Conservation (phyloP, 2,797 vertebrate species). For the Phalloptychus januarius region DNA sequence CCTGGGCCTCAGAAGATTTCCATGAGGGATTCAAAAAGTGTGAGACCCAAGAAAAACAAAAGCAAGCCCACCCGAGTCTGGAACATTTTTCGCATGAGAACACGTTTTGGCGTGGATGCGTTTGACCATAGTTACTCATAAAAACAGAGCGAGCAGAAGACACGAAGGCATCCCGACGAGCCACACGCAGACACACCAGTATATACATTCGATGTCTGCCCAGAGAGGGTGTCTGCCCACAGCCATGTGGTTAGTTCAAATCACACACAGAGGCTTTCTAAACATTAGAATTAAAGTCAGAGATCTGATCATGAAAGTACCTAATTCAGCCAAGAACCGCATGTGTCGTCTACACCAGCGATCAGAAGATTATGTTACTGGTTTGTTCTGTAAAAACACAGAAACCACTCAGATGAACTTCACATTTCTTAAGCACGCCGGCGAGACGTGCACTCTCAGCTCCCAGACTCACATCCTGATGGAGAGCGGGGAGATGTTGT, state of each 20-base stretch:
- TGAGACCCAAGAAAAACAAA: slow-evolving; percentile 74
- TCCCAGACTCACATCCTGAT: slow-evolving; percentile 15
- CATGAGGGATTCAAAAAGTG: slow-evolving; percentile 65
- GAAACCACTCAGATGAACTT: slow-evolving; percentile 28
- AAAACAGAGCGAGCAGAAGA: slow-evolving; percentile 71
- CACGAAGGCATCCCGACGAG: slow-evolving; percentile 65
- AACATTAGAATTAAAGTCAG: slow-evolving; percentile 54
- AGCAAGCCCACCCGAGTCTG: slow-evolving; percentile 79
- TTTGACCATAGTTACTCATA: slow-evolving; percentile 41
- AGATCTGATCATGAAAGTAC: slow-evolving; percentile 41
- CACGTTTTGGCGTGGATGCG: slow-evolving; percentile 36
- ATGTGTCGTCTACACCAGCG: slow-evolving; percentile 37
- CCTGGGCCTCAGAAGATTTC: slow-evolving; percentile 46
- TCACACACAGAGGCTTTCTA: slow-evolving; percentile 49
- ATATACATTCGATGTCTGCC: slow-evolving; percentile 66
- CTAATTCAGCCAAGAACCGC: slow-evolving; percentile 44
- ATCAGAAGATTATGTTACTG: slow-evolving; percentile 50
- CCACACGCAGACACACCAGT: slow-evolving; percentile 73
- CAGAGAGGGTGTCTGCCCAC: slow-evolving; percentile 47
- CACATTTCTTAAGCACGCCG: slow-evolving; percentile 40
- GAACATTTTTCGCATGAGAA: slow-evolving; percentile 66
- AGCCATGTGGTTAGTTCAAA: slow-evolving; percentile 56
- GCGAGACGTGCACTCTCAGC: slow-evolving; percentile 20
- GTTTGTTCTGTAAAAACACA: slow-evolving; percentile 34
- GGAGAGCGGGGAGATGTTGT: slow-evolving; percentile 30